A percentile compares a stretch with the other conserved stretches of the same genome.
Evolutionary conservation across 2,113 vertebrate genomes (phyloP).

Genomic region (Hirundichthys speculiger): DNA sequence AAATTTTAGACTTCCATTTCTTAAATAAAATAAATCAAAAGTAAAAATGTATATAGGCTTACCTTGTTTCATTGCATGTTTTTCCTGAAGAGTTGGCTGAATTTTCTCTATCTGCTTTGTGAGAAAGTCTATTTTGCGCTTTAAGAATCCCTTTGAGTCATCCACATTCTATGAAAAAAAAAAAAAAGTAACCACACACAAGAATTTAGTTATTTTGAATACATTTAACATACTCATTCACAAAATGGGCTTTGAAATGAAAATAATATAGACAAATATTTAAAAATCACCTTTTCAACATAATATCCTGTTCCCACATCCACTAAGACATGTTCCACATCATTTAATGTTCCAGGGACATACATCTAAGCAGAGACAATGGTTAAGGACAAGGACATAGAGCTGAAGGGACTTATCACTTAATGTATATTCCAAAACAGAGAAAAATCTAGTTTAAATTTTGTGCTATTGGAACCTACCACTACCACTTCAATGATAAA

Average conservation of each 20-base stretch:
- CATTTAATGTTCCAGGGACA: slow-evolving; percentile 89
- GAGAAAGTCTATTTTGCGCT: slow-evolving; percentile 92
- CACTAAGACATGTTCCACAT: slow-evolving; percentile 88
- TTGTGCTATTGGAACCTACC: no score
- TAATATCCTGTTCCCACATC: slow-evolving; percentile 94
- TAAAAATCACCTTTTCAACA: slow-evolving; percentile 87
- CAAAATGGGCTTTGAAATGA: no score
- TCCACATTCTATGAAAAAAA: slow-evolving; percentile 80
- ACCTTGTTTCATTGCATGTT: slow-evolving; percentile 94
- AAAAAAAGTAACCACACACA: neutral
- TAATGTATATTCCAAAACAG: neutral
- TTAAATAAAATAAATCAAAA: no score
- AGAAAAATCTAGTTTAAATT: neutral
- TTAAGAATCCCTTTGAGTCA: slow-evolving; percentile 90
- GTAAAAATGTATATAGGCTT: neutral
- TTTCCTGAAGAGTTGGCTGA: slow-evolving; percentile 92
- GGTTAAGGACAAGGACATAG: slow-evolving; percentile 72
- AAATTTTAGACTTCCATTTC: no score
- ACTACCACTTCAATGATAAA: no score
- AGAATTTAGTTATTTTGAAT: neutral
- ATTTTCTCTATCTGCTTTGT: slow-evolving; percentile 97
- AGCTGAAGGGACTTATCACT: neutral
- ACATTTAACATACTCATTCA: no score
- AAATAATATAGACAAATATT: slow-evolving; percentile 32
- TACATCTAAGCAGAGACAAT: slow-evolving; percentile 86